These are phyloP conservation scores for Pollimyrus isidori DNA, from an alignment of 2,113 vertebrate genomes.

Conservation along the genomic window DNA sequence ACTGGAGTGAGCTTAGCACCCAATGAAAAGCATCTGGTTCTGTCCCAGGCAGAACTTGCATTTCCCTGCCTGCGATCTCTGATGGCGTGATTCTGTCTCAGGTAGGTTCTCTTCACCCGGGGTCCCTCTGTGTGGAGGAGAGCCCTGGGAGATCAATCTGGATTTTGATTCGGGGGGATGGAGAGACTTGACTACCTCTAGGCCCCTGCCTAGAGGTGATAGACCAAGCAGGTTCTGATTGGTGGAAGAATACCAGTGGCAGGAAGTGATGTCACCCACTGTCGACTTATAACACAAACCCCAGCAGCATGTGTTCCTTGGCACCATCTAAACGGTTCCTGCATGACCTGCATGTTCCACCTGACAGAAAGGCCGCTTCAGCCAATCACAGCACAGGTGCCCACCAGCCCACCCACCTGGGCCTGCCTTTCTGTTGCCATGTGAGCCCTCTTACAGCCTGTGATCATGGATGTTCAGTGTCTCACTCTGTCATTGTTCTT, in stretches of 20 bases:
- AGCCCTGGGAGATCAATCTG: background rate
- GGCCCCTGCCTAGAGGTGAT: background rate
- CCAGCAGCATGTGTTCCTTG: background rate
- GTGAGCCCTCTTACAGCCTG: background rate
- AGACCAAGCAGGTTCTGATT: background rate
- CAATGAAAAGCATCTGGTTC: background rate
- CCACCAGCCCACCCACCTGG: background rate
- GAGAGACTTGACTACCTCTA: background rate
- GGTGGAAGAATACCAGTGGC: background rate
- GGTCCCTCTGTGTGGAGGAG: background rate
- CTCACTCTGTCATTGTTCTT: background rate
- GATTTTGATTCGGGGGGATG: background rate
- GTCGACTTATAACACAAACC: background rate
- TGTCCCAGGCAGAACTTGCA: background rate
- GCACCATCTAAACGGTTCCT: background rate
- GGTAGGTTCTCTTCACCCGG: background rate
- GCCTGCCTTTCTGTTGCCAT: slow-evolving; percentile 18
- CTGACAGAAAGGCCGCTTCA: background rate
- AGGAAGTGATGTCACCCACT: slow-evolving; percentile 6
- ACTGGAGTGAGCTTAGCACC: background rate
- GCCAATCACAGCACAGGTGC: background rate
- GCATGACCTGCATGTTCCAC: background rate
- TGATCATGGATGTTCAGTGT: slow-evolving; percentile 1
- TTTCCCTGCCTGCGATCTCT: background rate
- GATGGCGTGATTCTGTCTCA: background rate